Evolutionary conservation across 2,888 invertebrate genomes (phyloP).

Genomic region (Eupithecia insigniata): DNA sequence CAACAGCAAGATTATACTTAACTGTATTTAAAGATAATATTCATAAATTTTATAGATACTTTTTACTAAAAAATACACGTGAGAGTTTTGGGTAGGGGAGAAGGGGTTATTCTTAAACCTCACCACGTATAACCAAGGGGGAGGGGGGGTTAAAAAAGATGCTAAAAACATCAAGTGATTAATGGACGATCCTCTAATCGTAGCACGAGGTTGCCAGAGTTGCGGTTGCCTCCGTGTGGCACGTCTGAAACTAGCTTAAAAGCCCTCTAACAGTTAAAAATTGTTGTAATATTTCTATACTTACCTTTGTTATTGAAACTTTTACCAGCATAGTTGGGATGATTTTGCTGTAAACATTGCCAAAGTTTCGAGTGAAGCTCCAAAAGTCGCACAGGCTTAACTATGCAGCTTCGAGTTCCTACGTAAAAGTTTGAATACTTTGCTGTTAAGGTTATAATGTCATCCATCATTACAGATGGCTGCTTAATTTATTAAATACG

Average conservation of each 20-base stretch:
- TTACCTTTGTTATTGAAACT: conserved; percentile 12
- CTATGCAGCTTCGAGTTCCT: conserved; percentile 16
- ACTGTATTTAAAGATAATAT: no score
- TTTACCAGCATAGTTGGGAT: conserved; percentile 14
- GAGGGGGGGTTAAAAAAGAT: no score
- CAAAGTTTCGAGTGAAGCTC: conserved; percentile 10
- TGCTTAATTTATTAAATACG: neutral
- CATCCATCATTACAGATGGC: conserved; percentile 1
- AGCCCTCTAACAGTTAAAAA: neutral
- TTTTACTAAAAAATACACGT: no score
- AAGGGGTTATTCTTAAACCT: no score
- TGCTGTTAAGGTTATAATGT: conserved; percentile 13
- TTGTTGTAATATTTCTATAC: conserved; percentile 1
- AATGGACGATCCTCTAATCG: no score
- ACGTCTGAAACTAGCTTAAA: neutral
- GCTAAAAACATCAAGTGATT: no score
- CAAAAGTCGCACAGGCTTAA: conserved; percentile 12
- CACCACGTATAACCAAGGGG: no score
- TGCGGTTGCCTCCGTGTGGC: neutral
- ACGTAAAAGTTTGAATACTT: conserved; percentile 14
- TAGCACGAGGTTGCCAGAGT: neutral
- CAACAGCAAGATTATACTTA: no score
- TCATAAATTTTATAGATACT: no score
- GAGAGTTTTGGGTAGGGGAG: no score
- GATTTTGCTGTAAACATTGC: conserved; percentile 19